A percentile compares a stretch with the other conserved stretches of the same genome.
Evolutionary conservation across 2,888 invertebrate species (phyloP).

Genomic region (Sarcophaga carnaria): DNA sequence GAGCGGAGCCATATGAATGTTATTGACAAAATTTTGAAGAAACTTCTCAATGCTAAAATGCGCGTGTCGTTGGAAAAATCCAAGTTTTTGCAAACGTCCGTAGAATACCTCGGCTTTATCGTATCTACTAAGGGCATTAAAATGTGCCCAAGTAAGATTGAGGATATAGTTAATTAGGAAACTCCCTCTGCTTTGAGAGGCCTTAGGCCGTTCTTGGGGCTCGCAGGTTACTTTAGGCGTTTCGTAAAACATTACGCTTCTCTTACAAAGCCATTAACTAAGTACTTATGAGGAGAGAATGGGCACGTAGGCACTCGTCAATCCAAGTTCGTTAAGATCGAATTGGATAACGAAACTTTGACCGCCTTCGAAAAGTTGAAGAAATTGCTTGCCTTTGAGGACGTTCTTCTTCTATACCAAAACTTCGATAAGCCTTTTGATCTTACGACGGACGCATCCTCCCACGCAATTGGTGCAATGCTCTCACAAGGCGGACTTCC

Average conservation of each 20-base stretch:
- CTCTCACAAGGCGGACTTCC: conserved; percentile 36
- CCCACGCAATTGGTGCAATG: not conserved
- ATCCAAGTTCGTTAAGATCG: conserved; percentile 50
- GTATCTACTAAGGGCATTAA: conserved; percentile 68
- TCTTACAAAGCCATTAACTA: conserved; percentile 54
- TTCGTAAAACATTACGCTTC: conserved; percentile 51
- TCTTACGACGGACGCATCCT: conserved; percentile 59
- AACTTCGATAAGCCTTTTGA: conserved; percentile 54
- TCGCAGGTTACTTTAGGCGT: conserved; percentile 53
- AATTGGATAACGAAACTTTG: conserved; percentile 46
- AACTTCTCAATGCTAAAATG: conserved; percentile 40
- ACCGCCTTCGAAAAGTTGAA: conserved; percentile 52
- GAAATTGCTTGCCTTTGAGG: conserved; percentile 45
- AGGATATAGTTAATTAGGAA: conserved; percentile 41
- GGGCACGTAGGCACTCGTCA: conserved; percentile 49
- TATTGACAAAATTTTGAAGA: conserved; percentile 36
- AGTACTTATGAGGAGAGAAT: conserved; percentile 48
- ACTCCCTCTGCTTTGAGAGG: conserved; percentile 33
- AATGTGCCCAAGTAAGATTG: conserved; percentile 41
- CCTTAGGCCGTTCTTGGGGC: conserved; percentile 44
- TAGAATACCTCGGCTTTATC: conserved; percentile 76
- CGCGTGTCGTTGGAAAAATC: conserved; percentile 54
- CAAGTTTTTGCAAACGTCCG: conserved; percentile 72
- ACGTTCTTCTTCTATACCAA: conserved; percentile 55
- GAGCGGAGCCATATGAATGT: conserved; percentile 45